Percentiles rank a stretch among this genome's conserved stretches.
phyloP scores from a whole-genome alignment of 1,140 invertebrate species.

The Lepidurus packardi region DNA sequence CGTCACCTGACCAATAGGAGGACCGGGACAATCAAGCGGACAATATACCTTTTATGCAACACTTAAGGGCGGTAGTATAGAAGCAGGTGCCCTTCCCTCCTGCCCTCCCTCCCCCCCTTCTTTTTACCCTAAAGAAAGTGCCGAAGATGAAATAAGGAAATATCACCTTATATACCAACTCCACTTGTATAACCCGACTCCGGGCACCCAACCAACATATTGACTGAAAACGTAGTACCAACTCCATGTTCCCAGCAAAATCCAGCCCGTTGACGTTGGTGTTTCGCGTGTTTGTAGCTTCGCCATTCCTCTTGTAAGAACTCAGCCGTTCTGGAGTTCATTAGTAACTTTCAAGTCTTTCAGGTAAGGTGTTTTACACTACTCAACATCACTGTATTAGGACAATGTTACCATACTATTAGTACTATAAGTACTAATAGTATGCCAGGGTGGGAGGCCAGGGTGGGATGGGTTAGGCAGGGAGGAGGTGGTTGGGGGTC shows the following conservation, averaged over 20 bases:
- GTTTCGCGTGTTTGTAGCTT: not conserved
- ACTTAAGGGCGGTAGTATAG: not conserved
- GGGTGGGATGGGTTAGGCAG: too few species aligned
- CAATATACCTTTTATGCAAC: conserved; percentile 11
- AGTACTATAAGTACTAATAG: too few species aligned
- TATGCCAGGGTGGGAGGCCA: too few species aligned
- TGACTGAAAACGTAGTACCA: not conserved
- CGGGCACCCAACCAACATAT: not conserved
- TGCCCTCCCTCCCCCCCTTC: not conserved
- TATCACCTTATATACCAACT: not conserved
- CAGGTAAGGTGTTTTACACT: not conserved
- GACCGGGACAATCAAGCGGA: conserved; percentile 17
- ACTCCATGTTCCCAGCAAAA: not conserved
- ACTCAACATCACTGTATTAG: not conserved
- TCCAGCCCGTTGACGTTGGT: not conserved
- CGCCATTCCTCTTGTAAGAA: not conserved
- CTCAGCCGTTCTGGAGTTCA: not conserved
- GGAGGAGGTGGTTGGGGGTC: too few species aligned
- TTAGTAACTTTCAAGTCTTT: not conserved
- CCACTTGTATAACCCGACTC: conserved; percentile 7
- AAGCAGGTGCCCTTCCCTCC: not conserved
- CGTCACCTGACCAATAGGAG: conserved; percentile 1
- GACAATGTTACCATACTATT: not conserved
- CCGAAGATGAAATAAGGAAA: conserved; percentile 19
- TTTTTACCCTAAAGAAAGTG: conserved; percentile 9